Evolutionary conservation across 2,888 invertebrate species (phyloP).

Genomic region (Ormyrus thymus): DNA sequence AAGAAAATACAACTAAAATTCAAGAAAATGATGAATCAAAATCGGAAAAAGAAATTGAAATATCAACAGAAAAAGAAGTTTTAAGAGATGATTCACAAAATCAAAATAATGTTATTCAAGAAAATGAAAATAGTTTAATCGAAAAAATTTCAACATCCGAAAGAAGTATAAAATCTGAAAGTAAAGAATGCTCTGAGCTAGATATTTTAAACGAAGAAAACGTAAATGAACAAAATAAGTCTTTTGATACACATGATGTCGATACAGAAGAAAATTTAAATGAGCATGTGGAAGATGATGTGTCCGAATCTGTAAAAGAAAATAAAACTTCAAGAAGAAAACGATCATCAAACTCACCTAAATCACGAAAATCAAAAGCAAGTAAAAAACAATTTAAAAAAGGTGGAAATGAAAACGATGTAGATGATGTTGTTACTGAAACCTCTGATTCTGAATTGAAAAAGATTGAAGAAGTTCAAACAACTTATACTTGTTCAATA

Average conservation of each 20-base stretch:
- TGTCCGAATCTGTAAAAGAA: constrained; percentile 14
- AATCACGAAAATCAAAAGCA: constrained; percentile 28
- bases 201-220: constrained; percentile 15
- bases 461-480: constrained; percentile 30
- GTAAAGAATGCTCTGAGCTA: neutral
- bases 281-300: constrained; percentile 21
- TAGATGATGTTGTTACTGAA: constrained; percentile 20
- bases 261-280: constrained; percentile 23
- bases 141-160: neutral
- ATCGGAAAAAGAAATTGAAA: constrained; percentile 5
- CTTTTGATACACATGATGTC: neutral
- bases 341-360: neutral
- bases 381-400: constrained; percentile 34
- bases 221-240: constrained; percentile 12
- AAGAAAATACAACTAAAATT: neutral
- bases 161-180: neutral
- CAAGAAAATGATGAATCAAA: constrained; percentile 11
- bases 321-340: constrained; percentile 19
- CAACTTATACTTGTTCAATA: constrained; percentile 58
- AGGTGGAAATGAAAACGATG: neutral
- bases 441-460: constrained; percentile 30
- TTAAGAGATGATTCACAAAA: neutral
- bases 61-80: neutral
- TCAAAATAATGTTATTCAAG: constrained; percentile 1
- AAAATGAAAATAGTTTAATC: constrained; percentile 16